Evolutionary conservation across 64 coral and sea anemone genomes (phyloP), one percentile per base, ranked within the genome.

Genomic region (Dendronephthya gigantea): DNA sequence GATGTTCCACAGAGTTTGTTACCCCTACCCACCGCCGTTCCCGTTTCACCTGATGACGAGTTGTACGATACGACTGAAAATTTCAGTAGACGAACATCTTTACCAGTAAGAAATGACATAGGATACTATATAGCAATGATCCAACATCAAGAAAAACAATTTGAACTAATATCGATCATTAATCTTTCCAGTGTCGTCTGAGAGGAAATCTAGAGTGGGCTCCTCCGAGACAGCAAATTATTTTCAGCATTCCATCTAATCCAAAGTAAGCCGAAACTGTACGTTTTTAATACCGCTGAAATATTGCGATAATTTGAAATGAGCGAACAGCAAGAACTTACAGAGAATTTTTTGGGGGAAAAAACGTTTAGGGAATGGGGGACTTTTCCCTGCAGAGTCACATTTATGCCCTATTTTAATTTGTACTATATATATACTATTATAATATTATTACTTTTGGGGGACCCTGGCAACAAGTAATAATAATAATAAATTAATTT

Each of bases 161-260:
- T 10, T 52, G 50, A 16, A 16, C 23, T 12, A 16, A 52, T 1
- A 0, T 12, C 50, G 13, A 1, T 52, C 23, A 12, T 52, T 52
- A 16, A 6, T 40, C 45, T 72, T 93, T 93, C 25, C 38, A 98
- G 95, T 93, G 92, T 88, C 95, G 95, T 40, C 93, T 98, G 33
- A 87, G 95, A 48, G 95, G 95, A 19, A 93, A 98, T 39, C 83
- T 91, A 17, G 95, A 98, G n/a, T 98, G 95, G 95, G 95, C 95
- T 22, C 95, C 95, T 7, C 95, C 95, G 13, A 88, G 95, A 47
- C 84, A 84, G 58, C 95, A 98, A 86, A 93, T 98, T 56, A 98
- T 98, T 66, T 98, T 98, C 40, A 92, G 93, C 43, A 74, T 93
- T 82, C 95, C 86, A 19, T 82, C 76, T 32, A 85, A 83, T 14